Percentiles rank a stretch among this genome's conserved stretches.
Evolutionary conservation across 2,797 vertebrate genomes (phyloP).

Genomic region (Craterocephalus amniculus): DNA sequence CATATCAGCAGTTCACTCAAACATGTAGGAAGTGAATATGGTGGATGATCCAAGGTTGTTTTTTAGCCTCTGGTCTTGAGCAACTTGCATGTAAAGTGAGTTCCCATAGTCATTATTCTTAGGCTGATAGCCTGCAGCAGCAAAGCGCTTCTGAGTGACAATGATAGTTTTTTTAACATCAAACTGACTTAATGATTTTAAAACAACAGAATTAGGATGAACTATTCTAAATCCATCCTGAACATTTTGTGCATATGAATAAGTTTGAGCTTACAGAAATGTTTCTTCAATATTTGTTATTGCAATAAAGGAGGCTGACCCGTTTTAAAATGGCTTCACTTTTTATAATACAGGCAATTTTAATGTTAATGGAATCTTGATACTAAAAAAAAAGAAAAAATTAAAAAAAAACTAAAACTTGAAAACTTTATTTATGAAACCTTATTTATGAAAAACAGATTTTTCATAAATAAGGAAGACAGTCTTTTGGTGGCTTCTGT

Average conservation of each 20-base stretch:
- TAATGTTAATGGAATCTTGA: no score
- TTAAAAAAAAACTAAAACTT: no score
- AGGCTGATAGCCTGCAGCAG: slow-evolving; percentile 10
- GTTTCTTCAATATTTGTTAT: background rate
- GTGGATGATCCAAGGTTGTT: background rate
- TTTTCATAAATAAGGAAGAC: no score
- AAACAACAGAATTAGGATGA: background rate
- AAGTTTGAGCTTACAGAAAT: background rate
- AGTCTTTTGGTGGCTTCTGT: no score
- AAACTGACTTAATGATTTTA: background rate
- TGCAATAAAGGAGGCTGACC: background rate
- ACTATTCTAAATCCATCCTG: background rate
- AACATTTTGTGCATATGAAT: background rate
- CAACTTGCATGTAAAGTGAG: background rate
- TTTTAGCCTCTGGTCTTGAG: background rate
- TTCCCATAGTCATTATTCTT: slow-evolving; percentile 13
- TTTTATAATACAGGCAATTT: no score
- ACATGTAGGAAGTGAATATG: background rate
- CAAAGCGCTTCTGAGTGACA: background rate
- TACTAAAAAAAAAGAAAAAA: background rate
- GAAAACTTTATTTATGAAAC: no score
- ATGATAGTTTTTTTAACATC: background rate
- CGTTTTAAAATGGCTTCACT: no score
- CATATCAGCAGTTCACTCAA: background rate
- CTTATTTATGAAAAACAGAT: no score